Percentiles rank a stretch among this genome's conserved stretches.
Conservation (phyloP, 2,888 invertebrate species). For the Dryomyza anilis region DNA sequence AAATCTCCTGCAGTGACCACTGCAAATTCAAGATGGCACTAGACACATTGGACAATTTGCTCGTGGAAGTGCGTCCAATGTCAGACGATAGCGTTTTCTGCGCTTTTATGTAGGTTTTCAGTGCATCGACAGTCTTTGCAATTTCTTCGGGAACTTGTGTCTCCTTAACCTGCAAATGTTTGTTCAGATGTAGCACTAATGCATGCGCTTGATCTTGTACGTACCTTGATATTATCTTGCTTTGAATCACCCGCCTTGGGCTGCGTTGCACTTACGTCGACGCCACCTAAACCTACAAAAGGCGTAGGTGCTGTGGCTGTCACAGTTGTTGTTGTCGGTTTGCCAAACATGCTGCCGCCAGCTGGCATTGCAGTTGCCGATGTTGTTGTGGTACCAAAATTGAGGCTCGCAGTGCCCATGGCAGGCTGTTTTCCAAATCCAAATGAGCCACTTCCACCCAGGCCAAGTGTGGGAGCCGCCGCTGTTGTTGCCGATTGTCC, state of each 20-base stretch:
- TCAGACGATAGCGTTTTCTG: slow-evolving; percentile 83
- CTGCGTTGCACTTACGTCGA: slow-evolving; percentile 57
- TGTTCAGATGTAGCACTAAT: background rate
- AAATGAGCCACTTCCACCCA: slow-evolving; percentile 39
- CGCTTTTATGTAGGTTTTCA: slow-evolving; percentile 84
- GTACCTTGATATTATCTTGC: slow-evolving; percentile 54
- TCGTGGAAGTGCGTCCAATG: slow-evolving; percentile 71
- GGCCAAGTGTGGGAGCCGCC: slow-evolving; percentile 36
- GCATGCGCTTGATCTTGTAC: too few relatives aligned
- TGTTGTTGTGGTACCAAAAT: slow-evolving; percentile 52
- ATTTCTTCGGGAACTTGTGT: slow-evolving; percentile 76
- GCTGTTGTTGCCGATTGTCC: background rate
- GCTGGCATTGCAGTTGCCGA: slow-evolving; percentile 45
- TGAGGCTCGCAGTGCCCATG: slow-evolving; percentile 51
- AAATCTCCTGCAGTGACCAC: slow-evolving; percentile 55
- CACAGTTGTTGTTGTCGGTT: slow-evolving; percentile 36
- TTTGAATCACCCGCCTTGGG: slow-evolving; percentile 58
- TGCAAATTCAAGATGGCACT: slow-evolving; percentile 54
- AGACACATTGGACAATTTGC: slow-evolving; percentile 56
- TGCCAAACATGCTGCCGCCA: slow-evolving; percentile 46
- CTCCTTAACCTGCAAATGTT: slow-evolving; percentile 52
- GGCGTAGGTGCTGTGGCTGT: slow-evolving; percentile 43
- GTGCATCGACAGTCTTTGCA: slow-evolving; percentile 75
- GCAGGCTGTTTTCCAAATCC: slow-evolving; percentile 48
- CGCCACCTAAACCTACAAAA: slow-evolving; percentile 56